phyloP scores from a whole-genome alignment of 2,888 invertebrate species.

The Aproaerema taeniolella region DNA sequence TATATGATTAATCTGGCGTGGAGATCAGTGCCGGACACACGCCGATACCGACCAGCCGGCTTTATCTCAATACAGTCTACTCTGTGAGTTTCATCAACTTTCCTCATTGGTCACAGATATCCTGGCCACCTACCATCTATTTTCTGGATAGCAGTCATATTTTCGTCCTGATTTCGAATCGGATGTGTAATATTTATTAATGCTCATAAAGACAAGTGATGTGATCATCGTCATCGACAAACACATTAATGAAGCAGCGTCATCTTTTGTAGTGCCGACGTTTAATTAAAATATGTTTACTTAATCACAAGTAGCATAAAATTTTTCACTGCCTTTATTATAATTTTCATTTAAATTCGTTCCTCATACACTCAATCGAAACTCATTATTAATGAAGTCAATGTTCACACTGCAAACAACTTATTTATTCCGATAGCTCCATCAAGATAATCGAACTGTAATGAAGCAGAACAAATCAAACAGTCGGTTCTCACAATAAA shows the following conservation, averaged over 20 bases:
- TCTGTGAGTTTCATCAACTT: slow-evolving; percentile 3
- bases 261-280: background rate
- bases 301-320: too few relatives aligned
- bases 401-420: background rate
- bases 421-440: slow-evolving; percentile 6
- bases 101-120: background rate
- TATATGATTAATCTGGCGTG: slow-evolving; percentile 66
- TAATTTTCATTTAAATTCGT: too few relatives aligned
- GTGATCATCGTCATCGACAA: slow-evolving; percentile 1
- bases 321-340: too few relatives aligned
- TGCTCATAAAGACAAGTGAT: background rate
- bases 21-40: slow-evolving; percentile 64
- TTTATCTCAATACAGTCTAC: slow-evolving; percentile 23
- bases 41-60: slow-evolving; percentile 44
- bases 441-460: slow-evolving; percentile 10
- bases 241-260: background rate
- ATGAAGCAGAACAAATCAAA: slow-evolving; percentile 25
- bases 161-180: background rate
- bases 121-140: slow-evolving; percentile 1
- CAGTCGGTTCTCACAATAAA: slow-evolving; percentile 29
- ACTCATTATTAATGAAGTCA: slow-evolving; percentile 3
- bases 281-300: too few relatives aligned
- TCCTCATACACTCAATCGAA: too few relatives aligned
- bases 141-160: background rate
- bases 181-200: background rate